phyloP scores from a whole-genome alignment of 1,140 invertebrate species.

The Neelides sp. region DNA sequence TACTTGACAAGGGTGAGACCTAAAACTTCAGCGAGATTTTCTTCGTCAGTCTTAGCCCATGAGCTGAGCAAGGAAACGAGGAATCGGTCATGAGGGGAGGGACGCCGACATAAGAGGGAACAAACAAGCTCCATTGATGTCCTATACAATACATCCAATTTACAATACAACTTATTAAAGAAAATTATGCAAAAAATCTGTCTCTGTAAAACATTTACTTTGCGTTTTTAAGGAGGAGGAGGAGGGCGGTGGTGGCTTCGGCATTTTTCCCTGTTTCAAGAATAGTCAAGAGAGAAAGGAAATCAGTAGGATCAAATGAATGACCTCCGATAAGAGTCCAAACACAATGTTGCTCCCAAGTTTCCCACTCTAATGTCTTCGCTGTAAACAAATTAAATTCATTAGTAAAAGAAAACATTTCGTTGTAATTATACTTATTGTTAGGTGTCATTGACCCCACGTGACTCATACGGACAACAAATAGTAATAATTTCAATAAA shows the following conservation, averaged over 20 bases:
- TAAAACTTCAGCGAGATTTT: constrained; percentile 17
- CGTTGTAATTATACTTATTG: neutral
- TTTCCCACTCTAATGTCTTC: constrained; percentile 84
- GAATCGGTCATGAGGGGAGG: constrained; percentile 32
- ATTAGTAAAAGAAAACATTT: neutral
- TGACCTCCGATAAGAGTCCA: constrained; percentile 91
- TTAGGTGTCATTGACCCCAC: constrained; percentile 4
- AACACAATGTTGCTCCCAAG: constrained; percentile 88
- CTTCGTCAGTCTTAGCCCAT: constrained; percentile 46
- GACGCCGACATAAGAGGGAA: constrained; percentile 22
- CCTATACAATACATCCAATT: constrained; percentile 11
- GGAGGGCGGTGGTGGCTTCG: constrained; percentile 80
- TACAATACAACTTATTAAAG: constrained; percentile 11
- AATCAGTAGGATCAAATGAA: constrained; percentile 75
- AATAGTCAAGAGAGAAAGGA: constrained; percentile 77
- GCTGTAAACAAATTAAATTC: constrained; percentile 44
- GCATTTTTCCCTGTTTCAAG: constrained; percentile 75
- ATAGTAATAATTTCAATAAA: constrained; percentile 1
- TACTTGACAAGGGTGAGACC: constrained; percentile 38
- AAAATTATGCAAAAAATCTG: constrained; percentile 13
- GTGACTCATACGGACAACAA: neutral
- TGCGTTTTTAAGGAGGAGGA: constrained; percentile 82
- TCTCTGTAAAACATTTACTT: constrained; percentile 43
- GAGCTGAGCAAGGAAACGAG: constrained; percentile 53
- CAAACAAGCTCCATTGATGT: constrained; percentile 22